phyloP scores from a whole-genome alignment of 2,888 invertebrate species.

The Tanaodytes sp. region DNA sequence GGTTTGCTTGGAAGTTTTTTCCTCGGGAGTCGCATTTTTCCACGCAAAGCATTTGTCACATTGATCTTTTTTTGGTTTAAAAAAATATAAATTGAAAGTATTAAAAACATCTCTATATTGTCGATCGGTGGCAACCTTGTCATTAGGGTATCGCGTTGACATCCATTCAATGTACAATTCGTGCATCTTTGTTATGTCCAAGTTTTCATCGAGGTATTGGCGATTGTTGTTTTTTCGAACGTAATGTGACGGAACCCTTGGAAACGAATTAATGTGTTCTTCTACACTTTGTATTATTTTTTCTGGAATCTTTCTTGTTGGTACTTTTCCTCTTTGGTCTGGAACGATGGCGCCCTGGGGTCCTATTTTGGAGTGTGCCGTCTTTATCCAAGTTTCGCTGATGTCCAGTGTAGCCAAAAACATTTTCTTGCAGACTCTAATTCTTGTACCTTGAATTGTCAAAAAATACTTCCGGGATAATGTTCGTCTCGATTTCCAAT shows the following conservation, averaged over 20 bases:
- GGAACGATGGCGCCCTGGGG: neutral
- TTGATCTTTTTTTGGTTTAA: constrained; percentile 59
- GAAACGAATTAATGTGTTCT: constrained; percentile 26
- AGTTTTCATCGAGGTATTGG: constrained; percentile 34
- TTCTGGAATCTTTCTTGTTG: constrained; percentile 9
- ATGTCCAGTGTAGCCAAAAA: constrained; percentile 21
- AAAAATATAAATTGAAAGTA: constrained; percentile 61
- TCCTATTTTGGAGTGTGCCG: constrained; percentile 9
- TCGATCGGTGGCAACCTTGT: constrained; percentile 16
- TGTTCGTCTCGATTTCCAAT: constrained; percentile 9
- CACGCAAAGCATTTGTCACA: constrained; percentile 61
- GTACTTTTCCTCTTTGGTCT: constrained; percentile 22
- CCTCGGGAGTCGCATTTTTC: constrained; percentile 58
- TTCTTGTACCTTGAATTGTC: neutral
- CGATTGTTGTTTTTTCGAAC: constrained; percentile 17
- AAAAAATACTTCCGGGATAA: constrained; percentile 4
- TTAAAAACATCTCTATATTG: constrained; percentile 51
- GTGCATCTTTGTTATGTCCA: constrained; percentile 17
- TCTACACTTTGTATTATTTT: constrained; percentile 12
- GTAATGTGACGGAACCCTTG: constrained; percentile 34
- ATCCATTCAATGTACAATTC: constrained; percentile 10
- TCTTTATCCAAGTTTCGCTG: constrained; percentile 13
- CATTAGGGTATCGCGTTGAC: neutral
- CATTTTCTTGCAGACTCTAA: constrained; percentile 25
- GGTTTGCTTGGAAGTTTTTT: constrained; percentile 54